phyloP scores from a whole-genome alignment of 2,888 invertebrate species.

The Athalia circularis region DNA sequence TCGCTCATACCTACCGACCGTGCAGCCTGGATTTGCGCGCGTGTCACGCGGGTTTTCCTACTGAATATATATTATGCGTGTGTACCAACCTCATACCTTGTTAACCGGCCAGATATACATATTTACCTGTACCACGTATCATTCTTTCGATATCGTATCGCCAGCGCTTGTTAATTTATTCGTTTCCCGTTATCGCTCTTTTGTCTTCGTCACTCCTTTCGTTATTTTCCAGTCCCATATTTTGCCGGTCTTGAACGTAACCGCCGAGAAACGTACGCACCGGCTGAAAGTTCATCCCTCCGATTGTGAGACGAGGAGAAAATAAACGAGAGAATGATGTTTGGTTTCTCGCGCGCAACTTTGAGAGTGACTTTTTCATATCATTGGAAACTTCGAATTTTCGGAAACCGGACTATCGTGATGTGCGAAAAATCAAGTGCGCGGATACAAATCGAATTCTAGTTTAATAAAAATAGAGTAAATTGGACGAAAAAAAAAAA shows the following conservation, averaged over 20 bases:
- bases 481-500: no score
- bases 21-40: constrained; percentile 52
- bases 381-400: neutral
- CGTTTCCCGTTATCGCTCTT: neutral
- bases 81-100: constrained; percentile 76
- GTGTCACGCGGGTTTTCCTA: constrained; percentile 62
- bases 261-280: neutral
- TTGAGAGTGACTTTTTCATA: no score
- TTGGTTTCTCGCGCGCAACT: no score
- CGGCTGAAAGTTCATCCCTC: no score
- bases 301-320: no score
- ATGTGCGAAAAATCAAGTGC: no score
- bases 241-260: neutral
- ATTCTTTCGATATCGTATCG: neutral
- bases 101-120: constrained; percentile 16
- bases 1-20: constrained; percentile 49
- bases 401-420: neutral
- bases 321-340: no score
- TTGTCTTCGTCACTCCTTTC: neutral
- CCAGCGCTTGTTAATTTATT: neutral
- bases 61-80: constrained; percentile 76
- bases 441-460: neutral
- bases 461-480: neutral
- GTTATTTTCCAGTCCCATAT: neutral
- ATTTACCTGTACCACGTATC: neutral